Base-by-base conservation (phyloP, 1,140 invertebrate genomes). In the Trichonephila inaurata region DNA sequence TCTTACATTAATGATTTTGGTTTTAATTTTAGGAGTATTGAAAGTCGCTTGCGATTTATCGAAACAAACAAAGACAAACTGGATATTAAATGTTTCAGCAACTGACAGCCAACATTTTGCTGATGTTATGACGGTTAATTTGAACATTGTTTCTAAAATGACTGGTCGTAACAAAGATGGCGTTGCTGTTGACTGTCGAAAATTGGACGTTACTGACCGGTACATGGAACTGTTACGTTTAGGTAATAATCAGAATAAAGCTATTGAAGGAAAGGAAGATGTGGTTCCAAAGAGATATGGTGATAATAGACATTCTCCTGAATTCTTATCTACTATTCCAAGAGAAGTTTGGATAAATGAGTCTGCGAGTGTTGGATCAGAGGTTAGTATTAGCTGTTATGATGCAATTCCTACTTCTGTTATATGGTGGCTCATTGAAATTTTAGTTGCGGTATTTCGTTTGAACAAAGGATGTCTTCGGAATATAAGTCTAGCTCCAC, bases 41-140 rank as follows among this genome's bases (percentile, higher is more conserved):
- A 96, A 96, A 19, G 95, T 96, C 24, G 95, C 96, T 58, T 99
- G 98, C 95, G 98, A 99, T 95, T 95, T 99, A 33, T 96, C 96
- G 81, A 97, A 98, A 95, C 91, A 95, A 69, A 89, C 88, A 14
- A 89, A 90, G 12, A 64, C 72, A 3, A 88, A 95, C 44, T 94
- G 95, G 28, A 87, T 93, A 21, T 64, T 94, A 5, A 94, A 91
- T 61, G 66, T 99, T 2, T 98, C 98, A 0, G 98, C 98, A 0
- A 98, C 98, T 0, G 99, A 99, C 95, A 98, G 98, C 1, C 98
- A 97, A 1, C 98, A 99, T 95, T 99, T 98, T 95, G 97, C 98
- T 1, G 98, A 99, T 95, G 97, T 98, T 3, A 97, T 97, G 85
- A 96, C 96, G 64, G 96, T 99, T 24, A 97, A 97, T 93, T 96